Evolutionary conservation across 2,888 invertebrate species (phyloP).

Genomic region (Drosophila trichaetosa): DNA sequence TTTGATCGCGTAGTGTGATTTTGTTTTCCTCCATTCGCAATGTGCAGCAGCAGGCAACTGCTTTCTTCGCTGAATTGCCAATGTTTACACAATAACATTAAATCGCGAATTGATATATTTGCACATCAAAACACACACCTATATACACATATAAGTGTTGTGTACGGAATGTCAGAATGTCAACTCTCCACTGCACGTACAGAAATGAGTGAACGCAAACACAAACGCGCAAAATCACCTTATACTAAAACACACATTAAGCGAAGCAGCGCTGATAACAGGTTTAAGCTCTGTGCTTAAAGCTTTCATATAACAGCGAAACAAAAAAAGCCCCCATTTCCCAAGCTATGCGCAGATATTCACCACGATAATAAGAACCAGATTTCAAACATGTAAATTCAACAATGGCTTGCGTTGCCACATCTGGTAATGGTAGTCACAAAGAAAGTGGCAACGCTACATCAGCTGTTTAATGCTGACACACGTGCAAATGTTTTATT

Average conservation of each 20-base stretch:
- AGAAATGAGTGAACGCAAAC: constrained; percentile 46
- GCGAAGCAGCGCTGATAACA: constrained; percentile 59
- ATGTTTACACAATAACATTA: constrained; percentile 63
- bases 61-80: constrained; percentile 40
- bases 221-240: constrained; percentile 30
- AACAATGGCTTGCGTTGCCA: constrained; percentile 32
- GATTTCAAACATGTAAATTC: constrained; percentile 33
- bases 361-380: constrained; percentile 27
- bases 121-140: constrained; percentile 16
- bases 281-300: constrained; percentile 58
- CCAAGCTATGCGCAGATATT: constrained; percentile 7
- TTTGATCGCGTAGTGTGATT: constrained; percentile 64
- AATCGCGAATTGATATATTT: constrained; percentile 30
- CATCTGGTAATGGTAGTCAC: background rate
- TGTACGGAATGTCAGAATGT: constrained; percentile 21
- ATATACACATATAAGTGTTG: constrained; percentile 2
- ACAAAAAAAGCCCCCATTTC: background rate
- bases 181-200: constrained; percentile 41
- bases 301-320: constrained; percentile 41
- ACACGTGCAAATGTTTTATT: constrained; percentile 23
- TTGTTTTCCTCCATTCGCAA: constrained; percentile 34
- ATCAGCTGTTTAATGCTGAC: constrained; percentile 32
- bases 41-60: constrained; percentile 10
- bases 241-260: background rate
- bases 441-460: constrained; percentile 29